Conservation (phyloP, 2,797 vertebrate genomes). For the Microtus agrestis region DNA sequence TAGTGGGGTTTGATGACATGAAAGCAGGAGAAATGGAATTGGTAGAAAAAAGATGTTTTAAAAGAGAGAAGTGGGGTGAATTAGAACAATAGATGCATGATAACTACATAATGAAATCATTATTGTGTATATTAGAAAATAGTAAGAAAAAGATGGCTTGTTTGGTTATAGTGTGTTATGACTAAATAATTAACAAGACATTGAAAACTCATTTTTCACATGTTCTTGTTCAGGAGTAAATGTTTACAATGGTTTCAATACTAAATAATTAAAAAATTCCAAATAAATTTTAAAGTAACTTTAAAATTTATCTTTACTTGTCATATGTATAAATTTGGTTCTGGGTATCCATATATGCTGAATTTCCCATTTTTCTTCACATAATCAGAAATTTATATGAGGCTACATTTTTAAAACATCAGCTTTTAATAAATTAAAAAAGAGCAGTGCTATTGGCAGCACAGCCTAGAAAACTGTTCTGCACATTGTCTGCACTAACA, state of each 20-base stretch:
- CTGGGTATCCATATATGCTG: not conserved
- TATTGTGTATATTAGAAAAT: not conserved
- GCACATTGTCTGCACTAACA: not conserved
- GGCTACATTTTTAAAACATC: not conserved
- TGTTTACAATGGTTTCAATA: not conserved
- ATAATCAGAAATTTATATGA: not conserved
- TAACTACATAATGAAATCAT: not conserved
- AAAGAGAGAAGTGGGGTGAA: not conserved
- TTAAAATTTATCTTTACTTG: not conserved
- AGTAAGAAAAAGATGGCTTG: not conserved
- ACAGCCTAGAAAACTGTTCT: not conserved
- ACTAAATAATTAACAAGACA: not conserved
- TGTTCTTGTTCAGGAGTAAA: not conserved
- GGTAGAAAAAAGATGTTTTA: not conserved
- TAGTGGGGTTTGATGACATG: not conserved
- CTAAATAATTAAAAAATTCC: not conserved
- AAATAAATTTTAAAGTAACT: constrained; percentile 6
- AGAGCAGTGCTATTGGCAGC: not conserved
- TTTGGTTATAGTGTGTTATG: not conserved
- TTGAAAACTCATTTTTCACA: not conserved
- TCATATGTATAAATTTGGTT: not conserved
- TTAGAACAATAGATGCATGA: not conserved
- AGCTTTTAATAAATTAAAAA: not conserved
- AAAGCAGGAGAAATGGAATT: not conserved
- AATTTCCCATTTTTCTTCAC: not conserved